Evolutionary conservation across 2,888 invertebrate species (phyloP).

Genomic region (Leptarthrus brevirostris): DNA sequence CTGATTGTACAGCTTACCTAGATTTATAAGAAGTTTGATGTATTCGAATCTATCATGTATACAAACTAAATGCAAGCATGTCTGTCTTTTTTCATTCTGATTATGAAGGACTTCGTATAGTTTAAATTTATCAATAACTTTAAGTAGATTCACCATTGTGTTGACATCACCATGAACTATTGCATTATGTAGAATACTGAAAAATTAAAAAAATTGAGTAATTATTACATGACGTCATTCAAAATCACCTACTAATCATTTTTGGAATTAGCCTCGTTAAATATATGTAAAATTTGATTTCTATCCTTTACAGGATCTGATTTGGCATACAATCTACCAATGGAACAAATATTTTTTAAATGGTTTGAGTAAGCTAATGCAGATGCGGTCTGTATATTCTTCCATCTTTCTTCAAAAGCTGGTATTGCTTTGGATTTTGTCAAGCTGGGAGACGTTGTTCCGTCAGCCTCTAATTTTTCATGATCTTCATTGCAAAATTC

Average conservation of each 20-base stretch:
- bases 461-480: conserved; percentile 44
- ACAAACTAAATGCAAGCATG: conserved; percentile 70
- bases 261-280: conserved; percentile 41
- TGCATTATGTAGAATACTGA: conserved; percentile 61
- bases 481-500: not conserved
- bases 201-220: conserved; percentile 4
- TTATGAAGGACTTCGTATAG: conserved; percentile 65
- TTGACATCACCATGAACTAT: conserved; percentile 58
- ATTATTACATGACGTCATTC: too few relatives aligned
- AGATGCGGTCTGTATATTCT: too few relatives aligned
- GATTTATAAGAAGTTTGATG: conserved; percentile 61
- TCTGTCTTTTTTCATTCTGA: conserved; percentile 68
- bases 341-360: conserved; percentile 8
- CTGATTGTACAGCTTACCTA: conserved; percentile 57
- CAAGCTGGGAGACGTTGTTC: not conserved
- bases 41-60: conserved; percentile 60
- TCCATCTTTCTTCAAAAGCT: too few relatives aligned
- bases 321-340: not conserved
- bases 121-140: conserved; percentile 61
- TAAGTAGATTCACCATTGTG: conserved; percentile 59
- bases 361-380: too few relatives aligned
- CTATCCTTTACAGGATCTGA: conserved; percentile 2
- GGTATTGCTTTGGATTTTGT: too few relatives aligned
- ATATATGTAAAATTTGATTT: conserved; percentile 39
- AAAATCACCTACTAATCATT: conserved; percentile 50